Evolutionary conservation across 2,888 invertebrate species (phyloP).

Genomic region (Masnerella sp.): DNA sequence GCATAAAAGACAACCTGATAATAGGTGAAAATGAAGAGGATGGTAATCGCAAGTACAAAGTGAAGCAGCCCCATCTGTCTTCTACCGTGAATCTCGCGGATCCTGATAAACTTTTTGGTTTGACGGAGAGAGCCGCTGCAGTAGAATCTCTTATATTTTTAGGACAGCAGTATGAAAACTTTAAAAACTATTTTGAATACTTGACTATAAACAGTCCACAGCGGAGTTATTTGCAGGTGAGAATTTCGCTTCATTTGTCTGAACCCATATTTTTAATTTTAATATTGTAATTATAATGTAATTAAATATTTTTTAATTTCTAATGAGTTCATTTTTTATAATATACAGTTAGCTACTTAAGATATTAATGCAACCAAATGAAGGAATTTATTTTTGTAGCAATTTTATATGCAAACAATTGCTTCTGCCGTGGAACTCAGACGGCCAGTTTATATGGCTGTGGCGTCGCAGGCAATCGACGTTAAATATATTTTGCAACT

Average conservation of each 20-base stretch:
- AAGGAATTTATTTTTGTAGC: conserved; percentile 79
- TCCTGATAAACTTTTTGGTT: conserved; percentile 87
- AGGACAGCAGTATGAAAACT: conserved; percentile 89
- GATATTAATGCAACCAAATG: no score
- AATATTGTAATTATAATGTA: no score
- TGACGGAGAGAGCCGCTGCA: conserved; percentile 92
- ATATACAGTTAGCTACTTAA: no score
- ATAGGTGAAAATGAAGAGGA: conserved; percentile 74
- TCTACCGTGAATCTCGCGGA: conserved; percentile 83
- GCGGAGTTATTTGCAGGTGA: conserved; percentile 81
- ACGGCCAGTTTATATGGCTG: conserved; percentile 91
- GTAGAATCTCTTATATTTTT: conserved; percentile 96
- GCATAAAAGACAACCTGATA: conserved; percentile 87
- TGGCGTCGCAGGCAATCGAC: conserved; percentile 89
- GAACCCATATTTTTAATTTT: no score
- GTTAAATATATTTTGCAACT: conserved; percentile 85
- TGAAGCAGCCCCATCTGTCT: conserved; percentile 80
- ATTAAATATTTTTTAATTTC: no score
- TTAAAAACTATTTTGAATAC: conserved; percentile 91
- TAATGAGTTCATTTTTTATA: no score
- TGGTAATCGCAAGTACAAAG: conserved; percentile 76
- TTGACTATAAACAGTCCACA: conserved; percentile 84
- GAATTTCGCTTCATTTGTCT: no score
- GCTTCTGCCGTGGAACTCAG: conserved; percentile 86
- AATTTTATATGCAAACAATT: conserved; percentile 87